These are phyloP conservation scores for Choreutis nemorana DNA, from an alignment of 2,888 invertebrate genomes.

Conservation along the genomic window DNA sequence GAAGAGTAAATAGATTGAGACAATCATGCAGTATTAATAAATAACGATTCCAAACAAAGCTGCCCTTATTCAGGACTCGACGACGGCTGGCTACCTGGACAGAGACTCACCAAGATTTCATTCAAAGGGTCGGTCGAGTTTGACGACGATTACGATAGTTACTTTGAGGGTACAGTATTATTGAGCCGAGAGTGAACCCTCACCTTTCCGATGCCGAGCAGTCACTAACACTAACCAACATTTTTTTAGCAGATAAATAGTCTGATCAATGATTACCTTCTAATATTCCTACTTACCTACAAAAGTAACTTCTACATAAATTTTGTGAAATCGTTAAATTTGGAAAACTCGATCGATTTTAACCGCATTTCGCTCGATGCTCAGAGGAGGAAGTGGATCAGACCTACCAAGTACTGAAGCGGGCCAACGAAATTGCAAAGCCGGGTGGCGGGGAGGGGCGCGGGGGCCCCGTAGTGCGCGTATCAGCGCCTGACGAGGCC, in stretches of 20 bases:
- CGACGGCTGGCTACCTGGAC: conserved; percentile 63
- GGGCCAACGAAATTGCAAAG: conserved; percentile 87
- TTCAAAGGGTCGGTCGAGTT: conserved; percentile 58
- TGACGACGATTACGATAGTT: conserved; percentile 62
- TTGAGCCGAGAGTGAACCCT: conserved; percentile 44
- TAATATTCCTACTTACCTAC: too few species aligned
- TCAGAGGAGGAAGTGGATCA: conserved; percentile 83
- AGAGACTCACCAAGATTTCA: conserved; percentile 60
- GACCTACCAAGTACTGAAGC: conserved; percentile 94
- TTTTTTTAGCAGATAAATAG: too few species aligned
- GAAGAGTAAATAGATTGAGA: too few species aligned
- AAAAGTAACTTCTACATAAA: too few species aligned
- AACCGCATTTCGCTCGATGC: conserved; percentile 53
- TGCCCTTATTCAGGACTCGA: conserved; percentile 55
- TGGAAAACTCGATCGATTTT: conserved; percentile 28
- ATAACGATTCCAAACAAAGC: conserved; percentile 29
- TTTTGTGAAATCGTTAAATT: too few species aligned
- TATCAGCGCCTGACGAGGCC: conserved; percentile 47
- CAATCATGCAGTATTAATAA: neutral
- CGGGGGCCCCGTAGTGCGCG: conserved; percentile 56
- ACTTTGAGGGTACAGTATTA: conserved; percentile 57
- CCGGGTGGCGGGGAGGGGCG: conserved; percentile 61
- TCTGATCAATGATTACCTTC: too few species aligned
- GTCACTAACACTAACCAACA: too few species aligned
- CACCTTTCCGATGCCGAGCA: conserved; percentile 32